Percentiles rank a stretch among this genome's conserved stretches.
phyloP scores from a whole-genome alignment of 2,113 vertebrate genomes.

The Dromaius novaehollandiae region DNA sequence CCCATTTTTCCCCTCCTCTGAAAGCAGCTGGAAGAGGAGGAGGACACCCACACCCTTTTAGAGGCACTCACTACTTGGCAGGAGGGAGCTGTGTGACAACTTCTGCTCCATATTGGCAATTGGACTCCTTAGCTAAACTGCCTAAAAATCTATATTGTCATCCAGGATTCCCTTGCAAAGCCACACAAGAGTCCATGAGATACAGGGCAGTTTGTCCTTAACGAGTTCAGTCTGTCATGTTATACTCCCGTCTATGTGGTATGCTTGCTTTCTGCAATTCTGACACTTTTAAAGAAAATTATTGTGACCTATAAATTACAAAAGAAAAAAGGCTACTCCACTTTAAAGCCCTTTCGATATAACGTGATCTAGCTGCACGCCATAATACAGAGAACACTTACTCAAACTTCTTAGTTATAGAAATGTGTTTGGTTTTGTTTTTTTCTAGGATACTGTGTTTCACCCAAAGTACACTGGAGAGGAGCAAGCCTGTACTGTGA shows the following conservation, averaged over 20 bases:
- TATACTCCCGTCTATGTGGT: neutral
- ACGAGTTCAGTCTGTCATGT: neutral
- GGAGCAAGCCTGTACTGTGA: conserved; percentile 95
- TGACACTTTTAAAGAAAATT: neutral
- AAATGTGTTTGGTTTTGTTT: conserved; percentile 5
- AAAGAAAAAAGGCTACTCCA: neutral
- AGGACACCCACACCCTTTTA: too few relatives aligned
- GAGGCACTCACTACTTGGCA: neutral
- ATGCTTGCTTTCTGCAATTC: neutral
- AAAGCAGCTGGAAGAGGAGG: neutral
- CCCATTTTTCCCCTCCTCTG: too few relatives aligned
- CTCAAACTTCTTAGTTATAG: neutral
- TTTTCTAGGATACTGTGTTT: conserved; percentile 90
- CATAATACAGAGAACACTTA: neutral
- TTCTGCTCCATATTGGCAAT: conserved; percentile 20
- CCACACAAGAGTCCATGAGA: neutral
- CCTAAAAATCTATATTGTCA: neutral
- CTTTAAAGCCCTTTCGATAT: neutral
- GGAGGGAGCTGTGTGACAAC: neutral
- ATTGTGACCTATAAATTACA: neutral
- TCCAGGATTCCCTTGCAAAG: neutral
- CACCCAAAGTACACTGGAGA: conserved; percentile 97
- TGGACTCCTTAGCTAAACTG: neutral
- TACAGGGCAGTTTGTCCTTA: neutral
- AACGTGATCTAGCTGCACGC: neutral